phyloP scores from a whole-genome alignment of 1,140 invertebrate species.

The Drosophila jambulina region DNA sequence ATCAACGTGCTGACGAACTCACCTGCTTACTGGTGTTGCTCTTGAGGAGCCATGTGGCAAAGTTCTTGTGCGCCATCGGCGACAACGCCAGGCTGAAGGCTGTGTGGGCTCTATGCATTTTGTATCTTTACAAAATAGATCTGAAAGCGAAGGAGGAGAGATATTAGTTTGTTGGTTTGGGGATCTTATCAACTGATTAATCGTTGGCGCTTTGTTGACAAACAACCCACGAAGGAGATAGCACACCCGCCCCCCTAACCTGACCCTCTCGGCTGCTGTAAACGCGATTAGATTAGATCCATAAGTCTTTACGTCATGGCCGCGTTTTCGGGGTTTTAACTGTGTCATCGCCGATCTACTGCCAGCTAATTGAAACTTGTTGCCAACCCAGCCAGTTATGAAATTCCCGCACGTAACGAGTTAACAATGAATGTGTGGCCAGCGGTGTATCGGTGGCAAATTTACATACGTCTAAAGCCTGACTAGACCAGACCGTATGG shows the following conservation, averaged over 20 bases:
- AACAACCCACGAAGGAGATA: constrained; percentile 41
- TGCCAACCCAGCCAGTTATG: constrained; percentile 60
- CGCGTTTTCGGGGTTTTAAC: constrained; percentile 24
- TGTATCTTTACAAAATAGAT: constrained; percentile 83
- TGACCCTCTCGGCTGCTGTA: constrained; percentile 51
- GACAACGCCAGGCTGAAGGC: constrained; percentile 88
- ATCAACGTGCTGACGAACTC: constrained; percentile 51
- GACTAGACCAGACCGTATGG: constrained; percentile 53
- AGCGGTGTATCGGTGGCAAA: constrained; percentile 1
- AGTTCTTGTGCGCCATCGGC: constrained; percentile 88
- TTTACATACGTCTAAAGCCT: constrained; percentile 49
- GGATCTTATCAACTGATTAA: constrained; percentile 39
- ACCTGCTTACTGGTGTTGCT: constrained; percentile 86
- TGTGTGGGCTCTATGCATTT: constrained; percentile 90
- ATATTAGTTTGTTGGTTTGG: constrained; percentile 10
- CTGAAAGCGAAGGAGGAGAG: constrained; percentile 52
- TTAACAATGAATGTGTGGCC: constrained; percentile 8
- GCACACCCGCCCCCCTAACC: constrained; percentile 18
- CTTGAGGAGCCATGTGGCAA: constrained; percentile 89
- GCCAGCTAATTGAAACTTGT: constrained; percentile 51
- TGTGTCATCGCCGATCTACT: constrained; percentile 37
- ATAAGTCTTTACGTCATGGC: constrained; percentile 61
- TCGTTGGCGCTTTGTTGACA: constrained; percentile 64
- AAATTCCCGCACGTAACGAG: constrained; percentile 46
- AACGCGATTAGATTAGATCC: constrained; percentile 63